phyloP scores from a whole-genome alignment of 2,113 vertebrate species.

The Pterocles burchelli region DNA sequence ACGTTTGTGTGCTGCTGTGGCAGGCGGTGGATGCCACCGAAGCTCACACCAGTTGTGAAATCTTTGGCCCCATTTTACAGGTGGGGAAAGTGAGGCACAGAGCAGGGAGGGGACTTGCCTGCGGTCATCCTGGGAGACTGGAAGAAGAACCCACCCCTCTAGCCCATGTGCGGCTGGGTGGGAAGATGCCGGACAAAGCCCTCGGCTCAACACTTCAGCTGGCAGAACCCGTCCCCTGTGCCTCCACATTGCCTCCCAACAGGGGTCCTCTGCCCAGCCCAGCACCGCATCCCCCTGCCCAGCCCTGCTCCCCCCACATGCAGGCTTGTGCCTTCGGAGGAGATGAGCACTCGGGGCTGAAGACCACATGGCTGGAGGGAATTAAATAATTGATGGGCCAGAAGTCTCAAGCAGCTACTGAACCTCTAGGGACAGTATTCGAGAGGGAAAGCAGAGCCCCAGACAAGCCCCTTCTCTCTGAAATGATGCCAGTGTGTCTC shows the following conservation, averaged over 20 bases:
- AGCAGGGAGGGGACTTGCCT: not conserved
- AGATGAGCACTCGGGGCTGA: not conserved
- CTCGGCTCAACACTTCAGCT: rapidly evolving
- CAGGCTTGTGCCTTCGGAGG: not conserved
- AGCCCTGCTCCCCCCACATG: rapidly evolving
- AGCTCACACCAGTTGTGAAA: not conserved
- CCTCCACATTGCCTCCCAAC: rapidly evolving
- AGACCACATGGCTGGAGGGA: slow-evolving; percentile 61
- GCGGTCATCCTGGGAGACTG: rapidly evolving
- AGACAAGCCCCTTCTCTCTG: slow-evolving; percentile 20
- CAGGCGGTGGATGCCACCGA: not conserved
- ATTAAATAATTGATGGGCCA: slow-evolving; percentile 67
- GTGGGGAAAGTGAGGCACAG: not conserved
- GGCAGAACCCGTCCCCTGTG: not conserved
- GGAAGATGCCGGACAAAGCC: rapidly evolving
- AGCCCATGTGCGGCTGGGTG: rapidly evolving
- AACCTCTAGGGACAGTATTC: slow-evolving; percentile 23
- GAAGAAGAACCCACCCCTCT: not conserved
- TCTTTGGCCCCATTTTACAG: not conserved
- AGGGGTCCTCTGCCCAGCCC: not conserved
- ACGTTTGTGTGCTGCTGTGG: rapidly evolving
- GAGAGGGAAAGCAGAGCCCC: slow-evolving; percentile 1
- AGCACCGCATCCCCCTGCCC: not conserved
- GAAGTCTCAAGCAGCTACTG: slow-evolving; percentile 15
- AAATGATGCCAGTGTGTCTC: not conserved